Evolutionary conservation across 2,797 vertebrate genomes (phyloP).

Genomic region (Lagorchestes hirsutus): DNA sequence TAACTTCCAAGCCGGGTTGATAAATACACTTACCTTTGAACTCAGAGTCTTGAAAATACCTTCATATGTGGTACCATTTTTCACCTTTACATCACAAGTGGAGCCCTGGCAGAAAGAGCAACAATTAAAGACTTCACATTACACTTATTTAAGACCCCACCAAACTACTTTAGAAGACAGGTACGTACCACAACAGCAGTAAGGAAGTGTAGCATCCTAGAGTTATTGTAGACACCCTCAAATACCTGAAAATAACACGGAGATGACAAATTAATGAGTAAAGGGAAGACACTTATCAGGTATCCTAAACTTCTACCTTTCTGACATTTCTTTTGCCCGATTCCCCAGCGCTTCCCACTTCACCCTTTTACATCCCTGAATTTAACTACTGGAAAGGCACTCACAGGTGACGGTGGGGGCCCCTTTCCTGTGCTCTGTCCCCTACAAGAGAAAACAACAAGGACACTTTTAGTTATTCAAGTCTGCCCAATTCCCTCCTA

Average conservation of each 20-base stretch:
- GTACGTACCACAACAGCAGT: conserved; percentile 94
- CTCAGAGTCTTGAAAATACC: conserved; percentile 96
- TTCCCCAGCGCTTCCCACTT: not conserved
- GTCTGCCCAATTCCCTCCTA: not conserved
- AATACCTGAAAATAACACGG: conserved; percentile 87
- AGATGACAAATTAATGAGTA: not conserved
- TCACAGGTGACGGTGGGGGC: conserved; percentile 87
- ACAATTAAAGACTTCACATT: not conserved
- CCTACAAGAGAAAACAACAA: conserved; percentile 79
- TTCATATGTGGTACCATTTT: conserved; percentile 93
- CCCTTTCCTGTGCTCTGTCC: conserved; percentile 90
- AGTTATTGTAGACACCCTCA: conserved; percentile 96
- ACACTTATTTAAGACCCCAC: not conserved
- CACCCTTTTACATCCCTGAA: not conserved
- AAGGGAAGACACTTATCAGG: not conserved
- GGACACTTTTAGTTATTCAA: conserved; percentile 29
- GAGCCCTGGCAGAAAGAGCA: conserved; percentile 87
- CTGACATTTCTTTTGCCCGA: no score
- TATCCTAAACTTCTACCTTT: not conserved
- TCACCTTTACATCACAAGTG: conserved; percentile 94
- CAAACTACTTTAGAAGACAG: not conserved
- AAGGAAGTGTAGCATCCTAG: conserved; percentile 96
- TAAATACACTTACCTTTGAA: conserved; percentile 89
- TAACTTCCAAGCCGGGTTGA: not conserved
- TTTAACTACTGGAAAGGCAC: conserved; percentile 60